Conservation (phyloP, 2,888 invertebrate genomes). For the Drosophila paranaensis region DNA sequence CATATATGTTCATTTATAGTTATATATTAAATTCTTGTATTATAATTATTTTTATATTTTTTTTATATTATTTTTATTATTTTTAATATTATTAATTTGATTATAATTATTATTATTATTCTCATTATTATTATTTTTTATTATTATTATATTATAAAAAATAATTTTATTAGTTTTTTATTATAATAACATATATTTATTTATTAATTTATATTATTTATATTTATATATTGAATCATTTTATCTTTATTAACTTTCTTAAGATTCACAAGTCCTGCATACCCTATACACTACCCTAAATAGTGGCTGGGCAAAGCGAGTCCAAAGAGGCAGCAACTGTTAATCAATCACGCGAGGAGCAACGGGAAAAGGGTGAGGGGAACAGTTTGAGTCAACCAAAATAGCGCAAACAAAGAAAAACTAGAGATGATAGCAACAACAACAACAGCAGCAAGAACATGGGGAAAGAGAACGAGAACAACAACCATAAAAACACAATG, state of each 20-base stretch:
- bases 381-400: conserved; percentile 35
- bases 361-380: not conserved
- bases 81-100: too few relatives aligned
- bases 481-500: conserved; percentile 27
- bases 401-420: conserved; percentile 49
- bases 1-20: too few relatives aligned
- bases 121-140: too few relatives aligned
- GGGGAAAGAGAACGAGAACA: conserved; percentile 16
- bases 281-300: not conserved
- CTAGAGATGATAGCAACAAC: conserved; percentile 53
- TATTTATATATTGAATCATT: not conserved
- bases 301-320: conserved; percentile 1
- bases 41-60: too few relatives aligned
- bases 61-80: too few relatives aligned
- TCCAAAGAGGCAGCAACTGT: conserved; percentile 21
- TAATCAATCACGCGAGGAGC: conserved; percentile 6
- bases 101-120: too few relatives aligned
- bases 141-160: too few relatives aligned
- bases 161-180: too few relatives aligned
- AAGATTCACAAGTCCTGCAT: not conserved
- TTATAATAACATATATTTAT: too few relatives aligned
- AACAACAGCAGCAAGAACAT: conserved; percentile 10
- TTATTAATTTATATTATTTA: too few relatives aligned
- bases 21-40: too few relatives aligned
- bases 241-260: not conserved